Evolutionary conservation across 2,888 invertebrate species (phyloP), one percentile per base, ranked within the genome.

Genomic region (Phengaris arion): DNA sequence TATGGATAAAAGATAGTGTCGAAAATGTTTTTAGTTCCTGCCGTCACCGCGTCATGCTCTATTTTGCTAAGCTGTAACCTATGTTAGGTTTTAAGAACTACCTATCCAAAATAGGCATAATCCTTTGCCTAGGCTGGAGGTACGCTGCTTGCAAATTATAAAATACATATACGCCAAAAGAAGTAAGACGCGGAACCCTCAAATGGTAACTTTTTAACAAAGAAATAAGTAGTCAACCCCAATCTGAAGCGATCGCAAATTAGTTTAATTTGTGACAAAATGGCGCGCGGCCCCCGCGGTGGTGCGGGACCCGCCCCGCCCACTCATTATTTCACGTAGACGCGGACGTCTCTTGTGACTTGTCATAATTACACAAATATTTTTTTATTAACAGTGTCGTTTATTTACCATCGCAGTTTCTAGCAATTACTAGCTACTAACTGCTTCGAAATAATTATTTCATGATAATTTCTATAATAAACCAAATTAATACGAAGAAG

Each of bases 261-360:
- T 89, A 84, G 89, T 87, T 81, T 83, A 88, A 89, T 89, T 89
- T 88, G 87, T 78, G 74, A 78, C 83, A 83, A 86, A 88, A 87
- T 85, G 85, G 85, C 84, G 84, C 78, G 76, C 82, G 80, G 79
- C 76, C 76, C 77, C 76, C 76, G 81, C 82, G 84, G 85, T 81
- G 5, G 51, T 8, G 35, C 81, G 74, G 75, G 69, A 77, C 46
- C 46, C 8, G 48, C 48, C 6, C 48, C 48, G 48, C 8, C 68
- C 74, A 55, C 69, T 80, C 78, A 81, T 81, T 82, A 80, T 78
- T 13, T 68, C 13, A 22, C 9, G n/a, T n/a, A n/a, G n/a, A n/a
- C n/a, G n/a, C n/a, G 13, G 35, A 3, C 35, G 35, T 35, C 35
- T 35, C 35, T 35, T 15, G 12, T 64, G 64, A 22, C 35, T 35